Evolutionary conservation across 2,888 invertebrate species (phyloP), one percentile per base, ranked within the genome.

Genomic region (Mythimna lalbum): DNA sequence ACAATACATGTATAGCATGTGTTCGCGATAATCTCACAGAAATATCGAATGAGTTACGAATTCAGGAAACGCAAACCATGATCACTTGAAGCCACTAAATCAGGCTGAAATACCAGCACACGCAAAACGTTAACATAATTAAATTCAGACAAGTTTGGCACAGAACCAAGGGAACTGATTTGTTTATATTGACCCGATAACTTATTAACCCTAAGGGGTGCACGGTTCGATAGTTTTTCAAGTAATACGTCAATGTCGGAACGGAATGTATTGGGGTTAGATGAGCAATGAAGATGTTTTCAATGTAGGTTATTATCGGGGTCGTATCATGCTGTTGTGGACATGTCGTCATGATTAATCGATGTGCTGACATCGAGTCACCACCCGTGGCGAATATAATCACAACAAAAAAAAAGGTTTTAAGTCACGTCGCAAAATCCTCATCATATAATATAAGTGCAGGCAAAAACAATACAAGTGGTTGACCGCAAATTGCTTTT

Each of bases 301-400:
- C 82, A 82, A 79, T 82, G 81, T 82, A 72, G 76, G 78, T 80
- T 84, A 87, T 88, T 86, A 87, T 81, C 66, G 71, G 63, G 74
- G 81, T 75, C 73, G 77, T 70, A 81, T 84, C 73, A 79, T 75
- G 74, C 65, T 73, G 61, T 69, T 63, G 76, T 70, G 82, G 82
- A 82, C 81, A 79, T 79, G 86, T 85, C 86, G 82, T 80, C 77
- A 80, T 88, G 88, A 89, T 89, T 86, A 86, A 90, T 88, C 78
- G 82, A 78, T 60, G 69, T 80, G 66, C 63, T 77, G 74, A 78
- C 70, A 52, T 71, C 67, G 74, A 79, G 73, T 79, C 71, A 78
- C 80, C 67, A 73, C 63, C 74, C 73, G 66, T 73, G 63, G 64
- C 76, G 73, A 80, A 75, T 67, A 71, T 6, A 59, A 50, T 73